Evolutionary conservation across 1,140 invertebrate species (phyloP).

Genomic region (Dendrolimus punctatus): DNA sequence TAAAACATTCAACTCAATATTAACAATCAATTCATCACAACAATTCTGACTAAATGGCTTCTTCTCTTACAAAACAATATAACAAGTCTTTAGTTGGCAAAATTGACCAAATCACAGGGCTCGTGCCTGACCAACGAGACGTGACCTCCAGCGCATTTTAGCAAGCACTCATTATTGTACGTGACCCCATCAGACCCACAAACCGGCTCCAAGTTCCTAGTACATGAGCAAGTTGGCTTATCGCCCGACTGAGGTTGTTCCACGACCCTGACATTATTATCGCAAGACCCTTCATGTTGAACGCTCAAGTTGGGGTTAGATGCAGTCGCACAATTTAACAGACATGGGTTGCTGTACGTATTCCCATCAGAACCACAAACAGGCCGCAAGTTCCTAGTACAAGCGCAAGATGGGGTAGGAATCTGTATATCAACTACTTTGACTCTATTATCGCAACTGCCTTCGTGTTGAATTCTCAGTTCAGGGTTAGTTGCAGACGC

Average conservation of each 20-base stretch:
- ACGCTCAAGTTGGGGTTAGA: slow-evolving; percentile 12
- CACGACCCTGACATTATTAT: slow-evolving; percentile 9
- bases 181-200: slow-evolving; percentile 35
- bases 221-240: slow-evolving; percentile 20
- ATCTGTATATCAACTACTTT: slow-evolving; percentile 1
- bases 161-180: slow-evolving; percentile 31
- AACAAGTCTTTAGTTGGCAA: too few relatives aligned
- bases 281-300: slow-evolving; percentile 11
- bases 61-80: too few relatives aligned
- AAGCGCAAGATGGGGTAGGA: slow-evolving; percentile 11
- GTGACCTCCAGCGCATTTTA: slow-evolving; percentile 22
- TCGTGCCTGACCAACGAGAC: background rate
- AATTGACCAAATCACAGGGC: background rate
- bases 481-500: background rate
- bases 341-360: slow-evolving; percentile 20
- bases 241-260: background rate
- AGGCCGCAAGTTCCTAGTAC: slow-evolving; percentile 15
- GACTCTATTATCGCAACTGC: slow-evolving; percentile 4
- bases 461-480: slow-evolving; percentile 1
- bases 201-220: slow-evolving; percentile 23
- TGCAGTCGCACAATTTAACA: slow-evolving; percentile 16
- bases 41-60: too few relatives aligned
- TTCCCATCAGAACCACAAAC: slow-evolving; percentile 25
- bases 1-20: too few relatives aligned
- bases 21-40: too few relatives aligned